Evolutionary conservation across 1,140 invertebrate genomes (phyloP).

Genomic region (Diploscapter pachys): DNA sequence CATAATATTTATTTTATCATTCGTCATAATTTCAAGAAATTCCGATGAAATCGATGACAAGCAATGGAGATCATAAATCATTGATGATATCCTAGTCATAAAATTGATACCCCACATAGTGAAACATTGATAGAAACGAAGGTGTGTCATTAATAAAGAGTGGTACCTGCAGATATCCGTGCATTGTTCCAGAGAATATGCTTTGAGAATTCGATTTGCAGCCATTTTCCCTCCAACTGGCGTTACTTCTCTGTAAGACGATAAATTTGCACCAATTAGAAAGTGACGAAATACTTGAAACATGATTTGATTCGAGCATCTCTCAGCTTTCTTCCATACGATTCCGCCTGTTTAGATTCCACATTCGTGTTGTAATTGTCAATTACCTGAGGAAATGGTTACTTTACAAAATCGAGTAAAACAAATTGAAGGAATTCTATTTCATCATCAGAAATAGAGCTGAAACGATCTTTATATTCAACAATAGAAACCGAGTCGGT

Average conservation of each 20-base stretch:
- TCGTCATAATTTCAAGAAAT: too few relatives aligned
- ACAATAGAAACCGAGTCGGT: background rate
- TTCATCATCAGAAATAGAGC: slow-evolving; percentile 5
- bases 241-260: slow-evolving; percentile 28
- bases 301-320: slow-evolving; percentile 31
- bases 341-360: slow-evolving; percentile 14
- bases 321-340: slow-evolving; percentile 28
- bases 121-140: too few relatives aligned
- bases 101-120: too few relatives aligned
- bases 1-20: too few relatives aligned
- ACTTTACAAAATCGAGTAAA: slow-evolving; percentile 3
- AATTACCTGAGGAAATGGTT: slow-evolving; percentile 22
- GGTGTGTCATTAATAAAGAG: too few relatives aligned
- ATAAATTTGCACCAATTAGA: background rate
- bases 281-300: slow-evolving; percentile 19
- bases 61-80: too few relatives aligned
- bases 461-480: slow-evolving; percentile 5
- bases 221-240: slow-evolving; percentile 26
- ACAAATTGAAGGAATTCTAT: slow-evolving; percentile 1
- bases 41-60: too few relatives aligned
- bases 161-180: slow-evolving; percentile 26
- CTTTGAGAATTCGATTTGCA: slow-evolving; percentile 21
- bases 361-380: slow-evolving; percentile 27
- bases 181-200: slow-evolving; percentile 37
- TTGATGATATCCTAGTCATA: too few relatives aligned